A percentile compares a stretch with the other conserved stretches of the same genome.
Evolutionary conservation across 2,113 vertebrate species (phyloP).

Genomic region (Saguinus imperator): DNA sequence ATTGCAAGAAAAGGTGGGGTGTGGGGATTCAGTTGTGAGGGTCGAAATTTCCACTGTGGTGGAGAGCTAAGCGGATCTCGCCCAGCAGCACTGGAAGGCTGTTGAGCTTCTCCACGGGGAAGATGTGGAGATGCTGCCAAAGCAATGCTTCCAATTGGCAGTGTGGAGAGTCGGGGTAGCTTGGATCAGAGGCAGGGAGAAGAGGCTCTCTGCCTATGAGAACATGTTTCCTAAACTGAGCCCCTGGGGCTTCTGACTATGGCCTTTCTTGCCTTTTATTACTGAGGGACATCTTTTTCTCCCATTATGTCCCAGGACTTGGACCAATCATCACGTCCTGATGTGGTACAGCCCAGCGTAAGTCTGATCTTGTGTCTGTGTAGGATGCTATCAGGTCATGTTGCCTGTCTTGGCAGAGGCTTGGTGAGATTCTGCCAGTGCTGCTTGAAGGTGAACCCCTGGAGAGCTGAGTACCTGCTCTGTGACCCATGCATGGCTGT

Average conservation of each 20-base stretch:
- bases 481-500: background rate
- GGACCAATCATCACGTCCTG: background rate
- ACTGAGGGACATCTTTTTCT: background rate
- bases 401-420: background rate
- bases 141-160: background rate
- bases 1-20: background rate
- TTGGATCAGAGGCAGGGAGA: background rate
- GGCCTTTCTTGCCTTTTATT: background rate
- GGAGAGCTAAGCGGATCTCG: background rate
- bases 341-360: no score
- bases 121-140: background rate
- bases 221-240: background rate
- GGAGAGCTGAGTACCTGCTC: background rate
- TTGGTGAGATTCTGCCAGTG: background rate
- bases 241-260: background rate
- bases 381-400: background rate
- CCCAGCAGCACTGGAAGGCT: background rate
- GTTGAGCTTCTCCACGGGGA: background rate
- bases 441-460: background rate
- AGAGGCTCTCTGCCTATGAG: background rate
- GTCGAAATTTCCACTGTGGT: background rate
- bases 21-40: background rate
- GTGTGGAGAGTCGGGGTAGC: background rate
- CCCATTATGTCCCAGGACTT: background rate
- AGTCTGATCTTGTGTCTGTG: background rate